Conservation (phyloP, 2,113 vertebrate genomes). For the Mionectes macconnelli region DNA sequence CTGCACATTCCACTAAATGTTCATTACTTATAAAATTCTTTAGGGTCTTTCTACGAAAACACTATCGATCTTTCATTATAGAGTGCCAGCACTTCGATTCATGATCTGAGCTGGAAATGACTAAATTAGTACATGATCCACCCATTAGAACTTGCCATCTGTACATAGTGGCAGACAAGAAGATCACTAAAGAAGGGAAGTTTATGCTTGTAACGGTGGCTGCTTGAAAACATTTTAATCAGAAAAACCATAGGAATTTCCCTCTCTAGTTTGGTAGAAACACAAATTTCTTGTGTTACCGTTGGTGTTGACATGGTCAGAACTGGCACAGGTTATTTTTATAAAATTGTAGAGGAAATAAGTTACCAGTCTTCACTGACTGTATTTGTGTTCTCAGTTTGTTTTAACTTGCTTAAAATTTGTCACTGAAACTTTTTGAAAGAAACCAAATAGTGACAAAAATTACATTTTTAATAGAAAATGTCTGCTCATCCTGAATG, state of each 20-base stretch:
- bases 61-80: slow-evolving; percentile 53
- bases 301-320: not conserved
- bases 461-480: not conserved
- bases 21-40: slow-evolving; percentile 68
- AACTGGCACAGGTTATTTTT: not conserved
- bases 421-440: not conserved
- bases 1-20: slow-evolving; percentile 48
- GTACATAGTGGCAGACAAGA: not conserved
- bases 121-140: slow-evolving; percentile 3
- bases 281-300: not conserved
- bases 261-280: not conserved
- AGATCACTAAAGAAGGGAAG: not conserved
- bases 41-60: slow-evolving; percentile 49
- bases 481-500: not conserved
- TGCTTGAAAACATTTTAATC: not conserved
- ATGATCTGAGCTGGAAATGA: slow-evolving; percentile 32
- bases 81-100: slow-evolving; percentile 40
- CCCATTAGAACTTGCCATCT: not conserved
- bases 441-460: not conserved
- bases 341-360: not conserved
- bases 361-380: not conserved
- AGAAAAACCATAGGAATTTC: not conserved
- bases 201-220: not conserved
- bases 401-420: not conserved
- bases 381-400: not conserved